phyloP scores from a whole-genome alignment of 64 coral and sea anemone genomes.

The Pocillopora damicornis region DNA sequence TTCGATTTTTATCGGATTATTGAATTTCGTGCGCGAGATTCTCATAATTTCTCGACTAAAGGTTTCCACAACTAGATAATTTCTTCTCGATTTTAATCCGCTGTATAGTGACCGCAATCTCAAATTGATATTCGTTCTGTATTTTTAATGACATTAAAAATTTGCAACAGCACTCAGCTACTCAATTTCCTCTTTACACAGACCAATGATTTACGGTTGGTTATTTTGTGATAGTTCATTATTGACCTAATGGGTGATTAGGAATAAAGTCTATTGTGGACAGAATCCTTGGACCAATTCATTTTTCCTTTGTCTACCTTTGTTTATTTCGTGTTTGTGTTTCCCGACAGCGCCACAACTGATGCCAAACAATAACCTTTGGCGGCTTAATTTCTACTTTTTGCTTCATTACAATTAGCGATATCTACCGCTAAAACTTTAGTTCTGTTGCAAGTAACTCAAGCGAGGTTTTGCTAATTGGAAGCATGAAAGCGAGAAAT shows the following conservation, averaged over 20 bases:
- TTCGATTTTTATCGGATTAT: too few species aligned
- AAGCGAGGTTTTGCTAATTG: not conserved
- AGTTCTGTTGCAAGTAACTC: not conserved
- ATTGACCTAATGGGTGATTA: not conserved
- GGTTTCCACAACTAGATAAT: too few species aligned
- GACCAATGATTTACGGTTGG: not conserved
- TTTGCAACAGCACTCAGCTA: not conserved
- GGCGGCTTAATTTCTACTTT: not conserved
- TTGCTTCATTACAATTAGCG: not conserved
- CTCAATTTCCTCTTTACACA: not conserved
- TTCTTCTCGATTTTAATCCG: too few species aligned
- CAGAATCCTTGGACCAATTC: not conserved
- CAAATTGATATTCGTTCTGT: not conserved
- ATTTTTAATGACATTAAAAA: not conserved
- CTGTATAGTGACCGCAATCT: too few species aligned
- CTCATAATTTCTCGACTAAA: too few species aligned
- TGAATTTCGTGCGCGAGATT: too few species aligned
- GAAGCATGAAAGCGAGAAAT: too few species aligned
- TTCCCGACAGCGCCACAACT: not conserved
- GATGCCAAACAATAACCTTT: not conserved
- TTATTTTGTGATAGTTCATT: conserved; percentile 3
- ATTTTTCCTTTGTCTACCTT: conserved; percentile 13
- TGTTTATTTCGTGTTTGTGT: conserved; percentile 6
- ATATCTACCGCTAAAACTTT: not conserved
- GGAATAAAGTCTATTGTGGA: not conserved